Evolutionary conservation across 92 coral and sea anemone genomes (phyloP), one percentile per base, ranked within the genome.

Genomic region (Actinostola sp.): DNA sequence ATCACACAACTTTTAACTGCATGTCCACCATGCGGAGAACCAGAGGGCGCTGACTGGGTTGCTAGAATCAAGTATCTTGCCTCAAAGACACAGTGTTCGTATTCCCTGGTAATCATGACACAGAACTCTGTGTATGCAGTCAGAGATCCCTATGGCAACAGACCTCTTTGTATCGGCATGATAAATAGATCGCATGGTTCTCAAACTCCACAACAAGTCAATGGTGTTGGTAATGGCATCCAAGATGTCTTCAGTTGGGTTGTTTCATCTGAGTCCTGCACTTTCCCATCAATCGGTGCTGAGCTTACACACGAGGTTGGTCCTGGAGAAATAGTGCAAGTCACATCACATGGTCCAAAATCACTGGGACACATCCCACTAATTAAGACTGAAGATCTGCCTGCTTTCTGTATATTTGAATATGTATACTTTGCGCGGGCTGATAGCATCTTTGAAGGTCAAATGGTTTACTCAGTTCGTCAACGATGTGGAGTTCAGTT

Each of bases 371-470:
- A 64, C 64, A 89, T 93, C 19, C 52, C 86, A 35, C 91, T 73
- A 13, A 70, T 70, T 44, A 81, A 63, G 30, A 70, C 84, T 54
- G 71, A 71, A 30, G 82, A 85, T 25, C 84, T 77, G 0, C 86
- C 92, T 7, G 92, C 98, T 21, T 93, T 93, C 76, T 93, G 98
- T 51, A 86, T 93, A 30, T 93, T 93, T 79, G 98, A 93, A 65
- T 93, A 93, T 73, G 97, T 93, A 16, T 93, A 93, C 77, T 93
- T 93, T 88, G 97, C 98, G 28, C 87, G 98, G 60, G 85, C 98
- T 3, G 98, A 93, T 82, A 93, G 93, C 63, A 70, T 88, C 34
- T 91, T 93, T 76, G 98, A 93, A 72, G 98, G 97, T 13, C 98
- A 93, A 75, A 93, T 88, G 97, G 98, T 93, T 0, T 93, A 93